phyloP scores from a whole-genome alignment of 1,140 invertebrate species.

The Rhizoglyphus robini region DNA sequence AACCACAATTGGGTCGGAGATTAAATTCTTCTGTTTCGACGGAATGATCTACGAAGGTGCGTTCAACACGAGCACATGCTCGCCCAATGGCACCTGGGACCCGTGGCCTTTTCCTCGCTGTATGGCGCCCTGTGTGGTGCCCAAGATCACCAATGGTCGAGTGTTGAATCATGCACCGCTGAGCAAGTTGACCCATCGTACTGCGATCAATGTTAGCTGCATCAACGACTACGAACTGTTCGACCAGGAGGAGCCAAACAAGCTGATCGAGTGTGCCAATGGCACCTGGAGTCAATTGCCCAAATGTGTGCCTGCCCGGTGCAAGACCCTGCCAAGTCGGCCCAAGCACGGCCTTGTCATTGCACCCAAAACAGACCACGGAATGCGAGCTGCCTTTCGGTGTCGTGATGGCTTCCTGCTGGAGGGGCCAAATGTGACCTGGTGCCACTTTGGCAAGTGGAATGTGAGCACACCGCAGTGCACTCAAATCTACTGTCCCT shows the following conservation, averaged over 20 bases:
- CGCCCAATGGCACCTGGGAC: slow-evolving; percentile 73
- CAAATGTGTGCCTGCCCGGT: slow-evolving; percentile 61
- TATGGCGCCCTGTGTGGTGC: slow-evolving; percentile 76
- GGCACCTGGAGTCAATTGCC: slow-evolving; percentile 91
- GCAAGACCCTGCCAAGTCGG: slow-evolving; percentile 69
- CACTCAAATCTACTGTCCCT: slow-evolving; percentile 84
- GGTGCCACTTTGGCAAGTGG: slow-evolving; percentile 87
- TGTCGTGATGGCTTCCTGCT: slow-evolving; percentile 81
- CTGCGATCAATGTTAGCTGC: slow-evolving; percentile 69
- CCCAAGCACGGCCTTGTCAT: slow-evolving; percentile 87
- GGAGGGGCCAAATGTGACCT: slow-evolving; percentile 51
- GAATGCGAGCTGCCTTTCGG: slow-evolving; percentile 75
- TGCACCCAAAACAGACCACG: slow-evolving; percentile 86
- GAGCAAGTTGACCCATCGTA: slow-evolving; percentile 49
- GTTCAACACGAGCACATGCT: slow-evolving; percentile 67
- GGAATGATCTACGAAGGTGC: slow-evolving; percentile 80
- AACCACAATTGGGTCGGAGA: slow-evolving; percentile 71
- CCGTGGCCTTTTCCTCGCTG: slow-evolving; percentile 78
- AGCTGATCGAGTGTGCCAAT: slow-evolving; percentile 58
- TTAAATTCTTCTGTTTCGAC: slow-evolving; percentile 84
- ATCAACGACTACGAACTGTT: slow-evolving; percentile 73
- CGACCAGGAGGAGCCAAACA: slow-evolving; percentile 53
- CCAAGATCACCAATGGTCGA: slow-evolving; percentile 65
- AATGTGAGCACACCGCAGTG: slow-evolving; percentile 64
- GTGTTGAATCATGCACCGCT: slow-evolving; percentile 38